Evolutionary conservation across 2,888 invertebrate genomes (phyloP), one percentile per base, ranked within the genome.

Genomic region (Dynastes hyllus): DNA sequence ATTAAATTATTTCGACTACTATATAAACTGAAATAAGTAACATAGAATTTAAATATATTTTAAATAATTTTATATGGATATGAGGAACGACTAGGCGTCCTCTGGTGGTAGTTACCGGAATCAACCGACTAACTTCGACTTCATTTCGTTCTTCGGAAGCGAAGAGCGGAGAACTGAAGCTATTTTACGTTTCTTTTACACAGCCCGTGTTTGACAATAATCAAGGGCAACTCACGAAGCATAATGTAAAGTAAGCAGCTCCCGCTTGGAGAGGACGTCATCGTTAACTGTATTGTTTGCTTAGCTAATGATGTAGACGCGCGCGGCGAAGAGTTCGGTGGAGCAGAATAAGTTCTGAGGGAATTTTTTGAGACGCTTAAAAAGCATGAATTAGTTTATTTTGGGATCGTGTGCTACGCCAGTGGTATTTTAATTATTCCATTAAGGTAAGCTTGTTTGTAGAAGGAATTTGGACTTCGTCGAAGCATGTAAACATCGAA

Each of bases 271-370:
- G 22, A 22, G 5, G 8, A 22, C 55, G 55, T 58, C 55, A 58
- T 58, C 55, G 55, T 58, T 58, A 58, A 58, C 55, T 58, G 55
- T 58, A 58, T 58, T 58, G 22, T 58, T 58, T 58, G 55, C 55
- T 58, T 58, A 58, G 5, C 22, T 58, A 22, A 58, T 58, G 55
- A 58, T 58, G 55, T 58, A 58, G 55, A 22, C 16, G 55, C 5
- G 16, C 53, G 53, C 55, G 55, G 8, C 6, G 16, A 58, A 58
- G 55, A 27, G 22, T 58, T 58, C 55, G 2, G 22, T 5, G 55
- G 22, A 4, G 55, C 8, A 1, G 55, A 8, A 22, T 16, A 58
- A 58, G 4, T 58, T 58, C 5, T 4, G 22, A 9, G 55, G 11
- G 45, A 11, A 11, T 11, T 45, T 45, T 45, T 11, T 45, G 45